These are phyloP conservation scores for Callosobruchus maculatus DNA, from an alignment of 2,888 invertebrate species.

Conservation along the genomic window DNA sequence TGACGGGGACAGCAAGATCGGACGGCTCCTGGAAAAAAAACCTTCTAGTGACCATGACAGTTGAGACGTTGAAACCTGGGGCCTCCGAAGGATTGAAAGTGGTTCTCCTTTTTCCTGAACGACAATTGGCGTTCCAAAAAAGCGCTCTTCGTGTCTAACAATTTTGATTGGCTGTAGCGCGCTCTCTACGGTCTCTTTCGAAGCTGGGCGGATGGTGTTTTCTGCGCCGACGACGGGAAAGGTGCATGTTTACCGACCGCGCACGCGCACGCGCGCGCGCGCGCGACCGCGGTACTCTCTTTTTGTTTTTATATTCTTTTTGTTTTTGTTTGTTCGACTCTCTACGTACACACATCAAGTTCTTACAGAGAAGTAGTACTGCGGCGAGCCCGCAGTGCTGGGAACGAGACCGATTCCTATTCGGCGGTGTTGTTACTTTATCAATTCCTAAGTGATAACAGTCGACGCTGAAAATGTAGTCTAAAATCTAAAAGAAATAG, in stretches of 20 bases:
- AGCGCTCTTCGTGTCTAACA: not conserved
- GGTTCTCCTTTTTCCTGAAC: not conserved
- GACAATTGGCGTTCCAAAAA: not conserved
- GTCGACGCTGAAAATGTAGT: not conserved
- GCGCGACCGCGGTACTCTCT: not conserved
- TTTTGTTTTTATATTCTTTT: not conserved
- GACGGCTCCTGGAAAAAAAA: no score
- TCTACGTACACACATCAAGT: not conserved
- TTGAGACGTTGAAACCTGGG: no score
- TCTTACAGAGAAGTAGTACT: not conserved
- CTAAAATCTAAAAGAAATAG: not conserved
- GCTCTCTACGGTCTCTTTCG: not conserved
- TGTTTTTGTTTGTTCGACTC: not conserved
- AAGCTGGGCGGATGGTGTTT: not conserved
- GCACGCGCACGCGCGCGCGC: not conserved
- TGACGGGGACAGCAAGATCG: no score
- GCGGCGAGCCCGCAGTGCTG: not conserved
- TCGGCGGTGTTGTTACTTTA: not conserved
- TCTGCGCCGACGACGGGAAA: not conserved
- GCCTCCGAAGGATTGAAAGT: no score
- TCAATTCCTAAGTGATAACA: not conserved
- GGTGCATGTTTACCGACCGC: not conserved
- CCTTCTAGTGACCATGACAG: no score
- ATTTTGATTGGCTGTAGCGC: not conserved
- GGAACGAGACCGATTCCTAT: not conserved